Conservation (phyloP, 2,113 vertebrate species). For the Arizona elegans region DNA sequence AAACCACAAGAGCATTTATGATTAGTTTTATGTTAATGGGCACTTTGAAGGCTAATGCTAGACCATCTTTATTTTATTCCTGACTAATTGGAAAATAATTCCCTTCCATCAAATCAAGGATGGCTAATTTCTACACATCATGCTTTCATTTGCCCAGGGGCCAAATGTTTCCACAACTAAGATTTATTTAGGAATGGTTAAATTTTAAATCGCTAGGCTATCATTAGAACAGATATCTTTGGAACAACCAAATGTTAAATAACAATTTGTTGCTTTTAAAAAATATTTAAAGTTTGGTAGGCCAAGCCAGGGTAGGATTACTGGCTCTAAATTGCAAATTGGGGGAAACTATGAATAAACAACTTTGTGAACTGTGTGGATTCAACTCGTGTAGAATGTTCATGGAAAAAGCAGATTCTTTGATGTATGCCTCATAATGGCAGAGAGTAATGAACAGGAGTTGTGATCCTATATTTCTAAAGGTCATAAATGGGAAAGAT, state of each 20-base stretch:
- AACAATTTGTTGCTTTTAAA: neutral
- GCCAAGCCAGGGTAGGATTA: neutral
- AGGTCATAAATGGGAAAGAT: neutral
- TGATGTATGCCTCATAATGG: neutral
- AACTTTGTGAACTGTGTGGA: neutral
- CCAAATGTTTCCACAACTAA: neutral
- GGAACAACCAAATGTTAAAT: neutral
- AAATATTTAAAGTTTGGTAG: neutral
- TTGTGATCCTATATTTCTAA: neutral
- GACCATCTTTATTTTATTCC: neutral
- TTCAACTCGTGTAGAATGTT: neutral
- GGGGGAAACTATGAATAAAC: neutral
- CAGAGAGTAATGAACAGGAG: neutral
- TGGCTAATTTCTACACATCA: neutral
- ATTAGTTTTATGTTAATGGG: conserved; percentile 4
- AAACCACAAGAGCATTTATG: conserved; percentile 4
- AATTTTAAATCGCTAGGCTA: neutral
- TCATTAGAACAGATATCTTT: neutral
- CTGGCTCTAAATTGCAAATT: neutral
- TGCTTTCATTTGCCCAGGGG: neutral
- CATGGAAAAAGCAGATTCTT: neutral
- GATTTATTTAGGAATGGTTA: neutral
- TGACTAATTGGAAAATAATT: conserved; percentile 9
- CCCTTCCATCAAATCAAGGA: neutral
- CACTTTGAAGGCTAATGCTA: neutral